phyloP scores from a whole-genome alignment of 2,113 vertebrate species.

The Thalassarche chlororhynchos region DNA sequence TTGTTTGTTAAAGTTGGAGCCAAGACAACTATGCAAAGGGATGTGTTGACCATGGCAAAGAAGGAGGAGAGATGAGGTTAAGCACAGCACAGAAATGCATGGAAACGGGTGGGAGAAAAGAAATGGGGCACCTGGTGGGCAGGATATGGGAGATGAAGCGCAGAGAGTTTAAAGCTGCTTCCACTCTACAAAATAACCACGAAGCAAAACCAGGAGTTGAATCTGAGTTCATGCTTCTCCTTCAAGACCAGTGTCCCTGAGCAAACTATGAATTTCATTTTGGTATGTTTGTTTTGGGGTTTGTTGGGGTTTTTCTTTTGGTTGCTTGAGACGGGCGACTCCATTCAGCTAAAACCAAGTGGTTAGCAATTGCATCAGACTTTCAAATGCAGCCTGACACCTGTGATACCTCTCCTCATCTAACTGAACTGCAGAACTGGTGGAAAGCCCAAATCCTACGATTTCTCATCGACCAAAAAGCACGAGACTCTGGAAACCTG shows the following conservation, averaged over 20 bases:
- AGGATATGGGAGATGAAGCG: neutral
- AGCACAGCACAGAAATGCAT: neutral
- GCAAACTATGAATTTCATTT: neutral
- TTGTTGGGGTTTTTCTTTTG: neutral
- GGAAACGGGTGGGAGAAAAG: neutral
- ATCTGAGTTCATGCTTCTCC: neutral
- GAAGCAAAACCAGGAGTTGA: neutral
- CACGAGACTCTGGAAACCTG: neutral
- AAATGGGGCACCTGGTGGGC: accelerated
- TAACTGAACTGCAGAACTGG: neutral
- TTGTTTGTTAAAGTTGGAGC: neutral
- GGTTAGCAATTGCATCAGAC: neutral
- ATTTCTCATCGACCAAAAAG: neutral
- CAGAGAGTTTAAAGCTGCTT: neutral
- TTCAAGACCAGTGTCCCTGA: neutral
- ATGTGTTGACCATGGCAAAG: neutral
- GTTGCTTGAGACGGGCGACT: neutral
- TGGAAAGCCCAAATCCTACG: neutral
- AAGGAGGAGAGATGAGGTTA: neutral
- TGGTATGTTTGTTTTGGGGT: neutral
- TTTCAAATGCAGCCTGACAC: neutral
- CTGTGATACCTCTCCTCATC: neutral
- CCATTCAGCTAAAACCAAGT: neutral
- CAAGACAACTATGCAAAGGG: neutral
- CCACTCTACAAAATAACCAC: neutral